These are phyloP conservation scores for Octomys mimax DNA, from an alignment of 2,797 vertebrate species.

Conservation along the genomic window DNA sequence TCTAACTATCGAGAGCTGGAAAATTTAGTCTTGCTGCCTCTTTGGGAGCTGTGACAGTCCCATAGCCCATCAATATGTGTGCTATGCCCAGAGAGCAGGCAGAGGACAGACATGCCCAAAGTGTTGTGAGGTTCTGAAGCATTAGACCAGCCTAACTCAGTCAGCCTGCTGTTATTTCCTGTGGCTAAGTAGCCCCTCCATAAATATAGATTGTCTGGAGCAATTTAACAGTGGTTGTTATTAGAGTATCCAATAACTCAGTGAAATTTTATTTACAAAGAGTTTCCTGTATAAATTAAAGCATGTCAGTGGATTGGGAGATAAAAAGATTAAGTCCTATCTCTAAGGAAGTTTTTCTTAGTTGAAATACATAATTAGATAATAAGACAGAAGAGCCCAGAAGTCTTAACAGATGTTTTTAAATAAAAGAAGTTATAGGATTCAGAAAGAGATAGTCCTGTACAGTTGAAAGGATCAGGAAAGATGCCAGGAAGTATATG, in stretches of 20 bases:
- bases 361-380: not conserved
- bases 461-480: not conserved
- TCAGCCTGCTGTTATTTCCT: not conserved
- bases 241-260: not conserved
- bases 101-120: not conserved
- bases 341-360: slow-evolving; percentile 17
- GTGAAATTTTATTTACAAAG: slow-evolving; percentile 16
- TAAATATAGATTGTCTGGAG: not conserved
- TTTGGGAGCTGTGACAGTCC: not conserved
- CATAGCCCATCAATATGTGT: not conserved
- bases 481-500: not conserved
- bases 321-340: not conserved
- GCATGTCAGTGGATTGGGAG: not conserved
- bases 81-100: not conserved
- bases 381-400: not conserved
- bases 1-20: not conserved
- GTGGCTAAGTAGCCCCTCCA: not conserved
- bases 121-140: not conserved
- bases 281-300: not conserved
- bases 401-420: not conserved
- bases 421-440: not conserved
- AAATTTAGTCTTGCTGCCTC: not conserved
- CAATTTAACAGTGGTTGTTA: not conserved
- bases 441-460: not conserved
- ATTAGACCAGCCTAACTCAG: not conserved